Evolutionary conservation across 2,797 vertebrate species (phyloP).

Genomic region (Adelosebastes latens): DNA sequence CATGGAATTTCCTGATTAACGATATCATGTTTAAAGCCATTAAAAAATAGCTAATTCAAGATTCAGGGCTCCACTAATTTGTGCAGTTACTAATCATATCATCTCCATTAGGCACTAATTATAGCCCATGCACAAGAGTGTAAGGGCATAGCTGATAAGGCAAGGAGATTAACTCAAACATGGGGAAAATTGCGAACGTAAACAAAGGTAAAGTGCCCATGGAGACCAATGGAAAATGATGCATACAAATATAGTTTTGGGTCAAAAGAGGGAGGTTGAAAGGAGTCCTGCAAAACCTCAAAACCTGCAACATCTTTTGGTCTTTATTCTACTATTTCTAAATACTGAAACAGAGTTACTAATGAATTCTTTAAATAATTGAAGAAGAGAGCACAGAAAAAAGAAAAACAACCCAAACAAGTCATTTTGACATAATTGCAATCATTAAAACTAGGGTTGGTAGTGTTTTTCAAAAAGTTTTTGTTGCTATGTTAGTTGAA

Average conservation of each 20-base stretch:
- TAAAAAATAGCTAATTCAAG: conserved; percentile 9
- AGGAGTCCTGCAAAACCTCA: not conserved
- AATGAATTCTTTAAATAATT: not conserved
- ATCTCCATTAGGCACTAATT: conserved; percentile 50
- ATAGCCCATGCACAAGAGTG: conserved; percentile 25
- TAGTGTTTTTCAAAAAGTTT: not conserved
- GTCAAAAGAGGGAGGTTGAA: not conserved
- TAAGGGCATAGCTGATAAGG: conserved; percentile 25
- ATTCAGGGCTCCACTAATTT: conserved; percentile 39
- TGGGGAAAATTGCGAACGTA: not conserved
- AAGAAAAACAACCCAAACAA: not conserved
- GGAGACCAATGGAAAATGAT: not conserved
- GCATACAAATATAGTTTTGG: not conserved
- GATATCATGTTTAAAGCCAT: conserved; percentile 15
- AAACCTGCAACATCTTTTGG: not conserved
- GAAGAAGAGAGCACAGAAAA: not conserved
- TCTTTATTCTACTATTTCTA: not conserved
- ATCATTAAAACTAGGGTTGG: not conserved
- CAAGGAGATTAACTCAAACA: conserved; percentile 28
- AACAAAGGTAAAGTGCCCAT: conserved; percentile 1
- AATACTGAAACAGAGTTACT: not conserved
- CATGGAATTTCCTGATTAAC: conserved; percentile 36
- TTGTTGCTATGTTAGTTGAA: not conserved
- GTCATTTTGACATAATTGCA: not conserved
- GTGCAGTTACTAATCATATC: conserved; percentile 49